Percentiles rank a stretch among this genome's conserved stretches.
These are phyloP conservation scores for Rhizoglyphus robini DNA, from an alignment of 1,140 invertebrate species.

Conservation along the genomic window DNA sequence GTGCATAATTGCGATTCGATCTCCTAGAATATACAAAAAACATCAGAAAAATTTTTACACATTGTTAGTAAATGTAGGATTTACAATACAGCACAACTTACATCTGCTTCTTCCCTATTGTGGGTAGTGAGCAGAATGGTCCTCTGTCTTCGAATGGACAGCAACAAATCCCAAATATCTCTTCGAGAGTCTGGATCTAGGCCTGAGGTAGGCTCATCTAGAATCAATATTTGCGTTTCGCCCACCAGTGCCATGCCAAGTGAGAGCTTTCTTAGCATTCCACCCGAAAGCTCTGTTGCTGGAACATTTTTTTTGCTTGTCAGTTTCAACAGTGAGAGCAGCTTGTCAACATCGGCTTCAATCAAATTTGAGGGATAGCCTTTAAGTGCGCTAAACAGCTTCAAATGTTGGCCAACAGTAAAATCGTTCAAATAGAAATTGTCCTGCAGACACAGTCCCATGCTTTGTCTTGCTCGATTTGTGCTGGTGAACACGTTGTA, in stretches of 20 bases:
- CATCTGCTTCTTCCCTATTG: conserved; percentile 94
- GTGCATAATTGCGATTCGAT: conserved; percentile 43
- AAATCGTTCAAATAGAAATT: conserved; percentile 37
- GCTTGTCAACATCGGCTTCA: conserved; percentile 33
- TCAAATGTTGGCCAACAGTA: conserved; percentile 29
- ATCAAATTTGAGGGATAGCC: conserved; percentile 44
- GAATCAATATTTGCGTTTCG: conserved; percentile 29
- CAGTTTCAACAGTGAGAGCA: conserved; percentile 39
- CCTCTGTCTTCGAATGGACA: conserved; percentile 29
- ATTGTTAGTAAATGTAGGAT: background rate
- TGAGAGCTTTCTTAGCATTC: conserved; percentile 69
- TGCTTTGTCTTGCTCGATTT: conserved; percentile 45
- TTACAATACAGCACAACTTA: background rate
- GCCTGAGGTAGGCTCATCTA: conserved; percentile 31
- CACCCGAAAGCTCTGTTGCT: conserved; percentile 61
- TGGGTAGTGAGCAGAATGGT: conserved; percentile 89
- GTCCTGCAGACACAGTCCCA: conserved; percentile 76
- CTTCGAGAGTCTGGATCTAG: conserved; percentile 44
- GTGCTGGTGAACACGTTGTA: conserved; percentile 44
- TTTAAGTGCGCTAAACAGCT: conserved; percentile 38
- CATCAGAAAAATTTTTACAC: too few relatives aligned
- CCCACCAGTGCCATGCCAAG: conserved; percentile 74
- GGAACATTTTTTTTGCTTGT: conserved; percentile 46
- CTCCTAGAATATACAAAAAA: conserved; percentile 34
- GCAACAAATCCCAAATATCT: conserved; percentile 45